Conservation (phyloP, 2,113 vertebrate genomes). For the Cavia aperea region DNA sequence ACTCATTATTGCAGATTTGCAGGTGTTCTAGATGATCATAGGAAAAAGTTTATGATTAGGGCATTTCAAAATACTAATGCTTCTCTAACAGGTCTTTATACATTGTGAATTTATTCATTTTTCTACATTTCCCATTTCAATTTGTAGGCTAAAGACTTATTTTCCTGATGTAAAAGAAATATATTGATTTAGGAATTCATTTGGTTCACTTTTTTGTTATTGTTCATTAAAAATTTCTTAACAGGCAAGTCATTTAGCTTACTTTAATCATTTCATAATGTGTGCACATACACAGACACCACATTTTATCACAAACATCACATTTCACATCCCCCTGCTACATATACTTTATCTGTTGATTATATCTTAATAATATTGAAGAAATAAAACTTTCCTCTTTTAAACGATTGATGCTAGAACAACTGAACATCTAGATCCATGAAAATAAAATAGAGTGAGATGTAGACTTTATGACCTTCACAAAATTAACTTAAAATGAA, state of each 20-base stretch:
- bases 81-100: neutral
- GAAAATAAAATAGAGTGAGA: neutral
- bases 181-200: neutral
- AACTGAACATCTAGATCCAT: neutral
- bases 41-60: neutral
- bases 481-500: neutral
- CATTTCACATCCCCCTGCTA: neutral
- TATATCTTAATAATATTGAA: neutral
- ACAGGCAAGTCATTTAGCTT: neutral
- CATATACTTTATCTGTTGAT: neutral
- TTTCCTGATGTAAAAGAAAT: neutral
- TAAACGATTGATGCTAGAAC: neutral
- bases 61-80: neutral
- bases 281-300: neutral
- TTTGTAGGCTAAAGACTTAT: neutral
- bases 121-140: neutral
- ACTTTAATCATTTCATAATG: neutral
- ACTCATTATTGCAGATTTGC: neutral
- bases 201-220: neutral
- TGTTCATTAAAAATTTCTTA: neutral
- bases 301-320: neutral
- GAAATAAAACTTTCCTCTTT: neutral
- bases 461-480: neutral
- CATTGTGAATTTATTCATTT: neutral
- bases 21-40: neutral